Percentiles rank a stretch among this genome's conserved stretches.
Conservation (phyloP, 37 sponge, comb jelly and placozoan species). For the Haliclona indistincta region DNA sequence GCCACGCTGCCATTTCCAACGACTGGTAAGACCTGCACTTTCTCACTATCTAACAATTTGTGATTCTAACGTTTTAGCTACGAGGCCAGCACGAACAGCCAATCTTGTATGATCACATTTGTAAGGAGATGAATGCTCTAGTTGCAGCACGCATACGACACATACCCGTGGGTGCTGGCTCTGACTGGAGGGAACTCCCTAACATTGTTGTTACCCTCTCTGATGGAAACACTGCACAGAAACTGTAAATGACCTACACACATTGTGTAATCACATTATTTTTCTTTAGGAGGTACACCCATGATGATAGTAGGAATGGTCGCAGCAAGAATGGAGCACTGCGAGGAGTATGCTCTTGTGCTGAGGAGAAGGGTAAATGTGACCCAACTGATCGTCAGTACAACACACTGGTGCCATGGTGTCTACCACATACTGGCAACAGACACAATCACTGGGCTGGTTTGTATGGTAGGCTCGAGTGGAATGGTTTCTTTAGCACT, state of each 20-base stretch:
- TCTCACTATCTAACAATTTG: neutral
- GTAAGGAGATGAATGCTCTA: conserved; percentile 96
- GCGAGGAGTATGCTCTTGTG: conserved; percentile 85
- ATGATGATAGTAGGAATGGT: conserved; percentile 76
- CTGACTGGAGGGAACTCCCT: conserved; percentile 97
- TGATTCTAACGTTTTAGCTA: conserved; percentile 31
- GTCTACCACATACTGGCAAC: conserved; percentile 84
- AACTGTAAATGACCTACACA: conserved; percentile 72
- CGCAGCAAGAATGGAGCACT: conserved; percentile 40
- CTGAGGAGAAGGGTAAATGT: conserved; percentile 74
- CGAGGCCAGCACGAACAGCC: conserved; percentile 68
- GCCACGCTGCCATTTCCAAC: conserved; percentile 81
- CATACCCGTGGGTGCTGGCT: conserved; percentile 86
- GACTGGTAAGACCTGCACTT: conserved; percentile 52
- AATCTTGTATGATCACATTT: conserved; percentile 85
- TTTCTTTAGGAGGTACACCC: conserved; percentile 70
- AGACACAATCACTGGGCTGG: conserved; percentile 94
- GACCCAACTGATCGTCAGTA: conserved; percentile 87
- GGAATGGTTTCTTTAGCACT: conserved; percentile 94
- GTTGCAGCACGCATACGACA: conserved; percentile 82
- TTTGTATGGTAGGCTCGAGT: conserved; percentile 87
- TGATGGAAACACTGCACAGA: conserved; percentile 77
- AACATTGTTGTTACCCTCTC: conserved; percentile 76
- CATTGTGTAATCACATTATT: neutral
- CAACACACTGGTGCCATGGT: conserved; percentile 93